Percentiles rank a stretch among this genome's conserved stretches.
phyloP scores from a whole-genome alignment of 2,797 vertebrate species.

The Ctenopoma kingsleyae region DNA sequence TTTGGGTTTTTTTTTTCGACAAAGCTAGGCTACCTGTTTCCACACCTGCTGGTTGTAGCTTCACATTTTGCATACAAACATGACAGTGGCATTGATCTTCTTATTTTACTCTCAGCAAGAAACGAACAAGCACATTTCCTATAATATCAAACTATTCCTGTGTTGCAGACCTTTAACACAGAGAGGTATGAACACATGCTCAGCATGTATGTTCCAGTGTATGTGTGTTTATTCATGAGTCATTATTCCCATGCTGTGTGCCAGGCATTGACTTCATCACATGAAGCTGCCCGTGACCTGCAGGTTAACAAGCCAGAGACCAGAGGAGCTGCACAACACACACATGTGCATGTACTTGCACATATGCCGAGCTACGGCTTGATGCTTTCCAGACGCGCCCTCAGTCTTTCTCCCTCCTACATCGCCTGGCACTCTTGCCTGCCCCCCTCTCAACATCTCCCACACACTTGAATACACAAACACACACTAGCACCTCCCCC shows the following conservation, averaged over 20 bases:
- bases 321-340: conserved; percentile 63
- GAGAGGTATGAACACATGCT: conserved; percentile 2
- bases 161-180: not conserved
- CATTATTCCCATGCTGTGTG: conserved; percentile 72
- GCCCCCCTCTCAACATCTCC: conserved; percentile 47
- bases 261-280: conserved; percentile 77
- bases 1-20: too few relatives aligned
- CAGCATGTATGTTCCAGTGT: conserved; percentile 35
- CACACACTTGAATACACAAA: conserved; percentile 45
- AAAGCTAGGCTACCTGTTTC: not conserved
- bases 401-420: conserved; percentile 63
- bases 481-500: conserved; percentile 46
- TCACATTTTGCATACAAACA: not conserved
- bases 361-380: conserved; percentile 56
- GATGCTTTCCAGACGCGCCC: conserved; percentile 81
- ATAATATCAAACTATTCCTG: conserved; percentile 23
- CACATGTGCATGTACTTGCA: conserved; percentile 41
- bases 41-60: not conserved
- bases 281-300: conserved; percentile 79
- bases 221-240: conserved; percentile 61
- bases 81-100: not conserved
- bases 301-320: conserved; percentile 81
- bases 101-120: not conserved
- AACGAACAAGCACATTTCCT: not conserved
- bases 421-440: conserved; percentile 68